A percentile compares a stretch with the other conserved stretches of the same genome.
Evolutionary conservation across 2,888 invertebrate species (phyloP).

Genomic region (Drosophila ochracea): DNA sequence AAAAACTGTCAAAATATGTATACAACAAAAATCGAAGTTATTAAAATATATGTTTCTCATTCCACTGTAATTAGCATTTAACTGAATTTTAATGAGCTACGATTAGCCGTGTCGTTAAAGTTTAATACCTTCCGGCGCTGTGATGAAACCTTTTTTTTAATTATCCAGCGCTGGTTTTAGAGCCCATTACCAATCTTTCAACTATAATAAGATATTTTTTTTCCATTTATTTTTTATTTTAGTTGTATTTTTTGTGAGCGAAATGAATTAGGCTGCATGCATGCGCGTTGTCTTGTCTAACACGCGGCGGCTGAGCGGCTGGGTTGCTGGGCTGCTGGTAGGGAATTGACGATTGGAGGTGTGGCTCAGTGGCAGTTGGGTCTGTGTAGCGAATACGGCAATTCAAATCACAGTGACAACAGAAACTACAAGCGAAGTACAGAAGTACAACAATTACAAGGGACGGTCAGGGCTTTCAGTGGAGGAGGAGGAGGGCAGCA

Average conservation of each 20-base stretch:
- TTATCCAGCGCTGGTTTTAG: constrained; percentile 26
- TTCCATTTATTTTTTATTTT: constrained; percentile 3
- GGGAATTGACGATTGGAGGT: neutral
- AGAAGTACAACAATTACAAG: constrained; percentile 72
- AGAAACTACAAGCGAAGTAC: constrained; percentile 74
- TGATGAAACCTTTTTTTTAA: constrained; percentile 41
- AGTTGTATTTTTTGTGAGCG: constrained; percentile 25
- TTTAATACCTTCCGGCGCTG: constrained; percentile 39
- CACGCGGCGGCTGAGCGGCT: constrained; percentile 55
- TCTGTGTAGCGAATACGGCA: constrained; percentile 44
- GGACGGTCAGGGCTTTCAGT: neutral
- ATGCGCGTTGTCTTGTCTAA: constrained; percentile 76
- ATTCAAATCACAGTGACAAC: constrained; percentile 79
- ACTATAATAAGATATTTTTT: constrained; percentile 33
- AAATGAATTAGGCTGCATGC: constrained; percentile 80
- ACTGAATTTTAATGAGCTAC: constrained; percentile 48
- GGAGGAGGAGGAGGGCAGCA: neutral
- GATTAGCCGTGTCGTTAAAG: constrained; percentile 55
- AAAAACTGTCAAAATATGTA: no score
- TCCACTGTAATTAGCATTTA: constrained; percentile 43
- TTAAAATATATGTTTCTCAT: neutral
- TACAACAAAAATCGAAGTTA: neutral
- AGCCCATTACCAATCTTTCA: constrained; percentile 47
- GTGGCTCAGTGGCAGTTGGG: neutral
- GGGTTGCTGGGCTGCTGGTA: neutral